Base-by-base conservation (phyloP, 2,113 vertebrate genomes). In the Perca schrenkii region DNA sequence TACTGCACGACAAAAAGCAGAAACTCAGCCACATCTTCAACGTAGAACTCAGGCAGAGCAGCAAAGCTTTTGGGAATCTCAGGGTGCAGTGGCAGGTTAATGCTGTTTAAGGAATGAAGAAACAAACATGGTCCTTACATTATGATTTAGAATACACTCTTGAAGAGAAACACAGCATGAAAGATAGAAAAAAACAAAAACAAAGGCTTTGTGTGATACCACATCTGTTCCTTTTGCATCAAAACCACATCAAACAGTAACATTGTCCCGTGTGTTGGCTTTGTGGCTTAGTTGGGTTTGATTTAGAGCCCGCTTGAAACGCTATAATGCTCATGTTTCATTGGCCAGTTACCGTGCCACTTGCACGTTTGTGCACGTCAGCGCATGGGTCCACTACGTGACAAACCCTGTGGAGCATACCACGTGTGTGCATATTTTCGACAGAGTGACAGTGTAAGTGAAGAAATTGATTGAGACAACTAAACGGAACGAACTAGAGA, bases 1-100 rank as follows among this genome's bases (percentile, higher is more conserved):
- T 96, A 99, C 98, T 99, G 98, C 96, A 99, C 98, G 91, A 99
- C 97, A 95, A 99, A 99, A 96, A 99, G 98, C 95, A 99, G 96
- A 95, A 99, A 99, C 95, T 99, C 98, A 4, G 98, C 98, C 90
- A 99, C 96, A 88, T 99, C 98, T 96, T 99, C 98, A 88, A 99
- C 96, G 80, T 99, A 99, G 94, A 99, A 99, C 92, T 99, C 98
- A 0, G 98, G 98, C 87, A 99, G 95, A 79, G 97, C 97, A 90
- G 98, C 98, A 93, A 99, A 99, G 63, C 96, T 97, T 95, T 98
- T 98, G 36, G 98, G 98, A 86, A 99, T 96, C 68, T 99, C 98
- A 46, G 96, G 94, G 92, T 95, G 97, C 95, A 99, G 94, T 88
- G 98, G 98, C 95, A 99, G 92, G 91, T 93, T 96, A 68, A 99